phyloP scores from a whole-genome alignment of 2,888 invertebrate genomes.

The Aphrophora alni region DNA sequence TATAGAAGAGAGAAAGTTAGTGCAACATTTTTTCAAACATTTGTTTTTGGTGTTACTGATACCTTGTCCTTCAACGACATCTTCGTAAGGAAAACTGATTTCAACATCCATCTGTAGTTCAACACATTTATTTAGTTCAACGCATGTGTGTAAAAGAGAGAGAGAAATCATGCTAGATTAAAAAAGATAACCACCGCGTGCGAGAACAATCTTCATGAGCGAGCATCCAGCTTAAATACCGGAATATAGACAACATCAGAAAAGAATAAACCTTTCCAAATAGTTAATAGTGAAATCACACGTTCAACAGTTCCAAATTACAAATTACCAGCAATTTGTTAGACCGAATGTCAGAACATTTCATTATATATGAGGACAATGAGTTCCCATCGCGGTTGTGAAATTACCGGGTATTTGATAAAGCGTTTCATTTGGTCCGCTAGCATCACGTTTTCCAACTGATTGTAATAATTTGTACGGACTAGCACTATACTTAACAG shows the following conservation, averaged over 20 bases:
- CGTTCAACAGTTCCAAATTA: constrained; percentile 2
- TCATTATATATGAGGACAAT: neutral
- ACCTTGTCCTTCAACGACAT: too few species aligned
- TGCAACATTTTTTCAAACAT: too few species aligned
- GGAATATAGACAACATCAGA: neutral
- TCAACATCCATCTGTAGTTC: too few species aligned
- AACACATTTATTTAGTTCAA: too few species aligned
- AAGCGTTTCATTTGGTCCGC: constrained; percentile 36
- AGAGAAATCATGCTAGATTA: too few species aligned
- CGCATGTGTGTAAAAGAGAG: too few species aligned
- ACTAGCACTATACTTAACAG: constrained; percentile 34
- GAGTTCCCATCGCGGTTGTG: constrained; percentile 23
- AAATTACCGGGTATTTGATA: constrained; percentile 36
- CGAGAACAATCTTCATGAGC: too few species aligned
- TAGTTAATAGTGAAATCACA: constrained; percentile 2
- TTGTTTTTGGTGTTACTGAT: too few species aligned
- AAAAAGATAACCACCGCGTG: too few species aligned
- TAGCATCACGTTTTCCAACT: constrained; percentile 35
- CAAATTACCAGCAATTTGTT: neutral
- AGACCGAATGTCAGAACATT: neutral
- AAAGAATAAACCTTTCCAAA: neutral
- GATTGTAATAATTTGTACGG: constrained; percentile 36
- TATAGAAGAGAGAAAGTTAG: too few species aligned
- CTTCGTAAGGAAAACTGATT: too few species aligned
- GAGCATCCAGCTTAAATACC: too few species aligned